Evolutionary conservation across 2,888 invertebrate species (phyloP).

Genomic region (Incurvaria masculella): DNA sequence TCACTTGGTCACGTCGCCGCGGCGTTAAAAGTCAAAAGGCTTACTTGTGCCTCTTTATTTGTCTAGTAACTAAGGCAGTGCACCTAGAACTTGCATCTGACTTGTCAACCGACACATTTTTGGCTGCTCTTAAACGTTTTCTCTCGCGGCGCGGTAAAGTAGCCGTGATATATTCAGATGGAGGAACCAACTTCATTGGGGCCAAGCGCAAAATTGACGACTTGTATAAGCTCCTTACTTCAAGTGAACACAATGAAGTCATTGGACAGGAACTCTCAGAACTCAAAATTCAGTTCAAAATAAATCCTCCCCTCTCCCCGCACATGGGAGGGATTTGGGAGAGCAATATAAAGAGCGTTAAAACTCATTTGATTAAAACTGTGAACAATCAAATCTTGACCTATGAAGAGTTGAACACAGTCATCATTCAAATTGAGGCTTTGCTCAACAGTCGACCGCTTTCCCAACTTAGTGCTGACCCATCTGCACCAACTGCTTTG

Average conservation of each 20-base stretch:
- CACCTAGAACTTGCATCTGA: no score
- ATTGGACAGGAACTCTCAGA: neutral
- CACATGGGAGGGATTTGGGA: slow-evolving; percentile 11
- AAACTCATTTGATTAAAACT: slow-evolving; percentile 1
- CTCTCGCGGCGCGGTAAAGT: no score
- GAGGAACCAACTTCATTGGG: no score
- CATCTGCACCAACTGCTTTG: neutral
- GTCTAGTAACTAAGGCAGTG: no score
- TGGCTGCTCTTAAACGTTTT: no score
- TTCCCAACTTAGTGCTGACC: neutral
- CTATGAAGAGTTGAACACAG: slow-evolving; percentile 1
- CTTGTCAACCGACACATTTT: no score
- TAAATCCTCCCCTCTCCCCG: slow-evolving; percentile 3
- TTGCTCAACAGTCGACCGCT: slow-evolving; percentile 2
- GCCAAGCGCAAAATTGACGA: no score
- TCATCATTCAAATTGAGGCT: slow-evolving; percentile 1
- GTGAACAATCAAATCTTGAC: neutral
- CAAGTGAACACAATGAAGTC: neutral
- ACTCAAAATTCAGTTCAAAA: neutral
- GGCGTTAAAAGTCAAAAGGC: no score
- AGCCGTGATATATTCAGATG: no score
- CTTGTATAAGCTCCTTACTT: no score
- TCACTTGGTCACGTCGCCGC: no score
- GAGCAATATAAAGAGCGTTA: neutral
- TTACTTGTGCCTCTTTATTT: no score